Base-by-base conservation (phyloP, 2,113 vertebrate genomes). In the Dryoscopus gambensis region DNA sequence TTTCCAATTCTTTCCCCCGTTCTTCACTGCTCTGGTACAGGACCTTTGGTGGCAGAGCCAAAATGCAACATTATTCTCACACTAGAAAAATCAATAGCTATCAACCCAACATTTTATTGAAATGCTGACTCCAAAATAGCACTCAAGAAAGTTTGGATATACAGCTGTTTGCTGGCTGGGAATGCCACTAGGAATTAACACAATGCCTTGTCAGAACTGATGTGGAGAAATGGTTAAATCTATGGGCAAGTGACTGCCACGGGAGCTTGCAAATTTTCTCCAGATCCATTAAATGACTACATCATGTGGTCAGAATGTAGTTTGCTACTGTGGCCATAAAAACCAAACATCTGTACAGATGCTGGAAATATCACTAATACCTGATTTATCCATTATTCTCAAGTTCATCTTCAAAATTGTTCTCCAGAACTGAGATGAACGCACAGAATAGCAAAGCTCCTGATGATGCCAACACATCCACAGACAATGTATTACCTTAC, bases 401-500 rank as follows among this genome's bases (percentile, higher is more conserved):
- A 75, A 87, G 11, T 82, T 82, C 16, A 44, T 40, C 40, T 69
- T 84, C 60, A 46, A 65, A 81, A 73, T 2, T 46, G 14, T 67
- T 73, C 70, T 77, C 39, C 55, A 64, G 59, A 68, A 68, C 33
- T 68, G 53, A 85, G 64, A 33, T 35, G 22, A 84, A 86, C 14
- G 75, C 3, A 20, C 6, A 44, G 24, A 77, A n/a, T 2, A 80
- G 42, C 30, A 63, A 76, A 89, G 69, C 52, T 87, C 44, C n/a
- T 62, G 77, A 0, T 37, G 47, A 80, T 40, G 46, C 39, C 49
- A 87, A 70, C 40, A 16, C 13, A 35, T 11, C 44, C 42, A 37
- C 23, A 86, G 57, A 42, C 11, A 35, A 8, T 5, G 9, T 30
- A 47, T 96, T 96, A 98, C 98, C 98, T 98, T 42, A 96, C 62